These are phyloP conservation scores for Hycleus phaleratus DNA, from an alignment of 1,140 invertebrate species.

Conservation along the genomic window DNA sequence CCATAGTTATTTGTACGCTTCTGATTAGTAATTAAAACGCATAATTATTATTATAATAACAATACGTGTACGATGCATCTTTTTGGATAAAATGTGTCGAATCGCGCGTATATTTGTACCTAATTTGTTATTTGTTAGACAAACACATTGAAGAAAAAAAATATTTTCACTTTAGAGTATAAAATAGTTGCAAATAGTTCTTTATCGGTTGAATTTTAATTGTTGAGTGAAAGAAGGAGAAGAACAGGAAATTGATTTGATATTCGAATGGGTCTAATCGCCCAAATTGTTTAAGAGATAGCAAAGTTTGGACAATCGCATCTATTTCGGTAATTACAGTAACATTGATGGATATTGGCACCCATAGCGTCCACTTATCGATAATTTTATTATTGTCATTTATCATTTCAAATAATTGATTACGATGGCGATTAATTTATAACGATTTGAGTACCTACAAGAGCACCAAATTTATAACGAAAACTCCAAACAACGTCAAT, in stretches of 20 bases:
- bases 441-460: no score
- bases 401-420: no score
- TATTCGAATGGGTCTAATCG: not conserved
- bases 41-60: not conserved
- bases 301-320: no score
- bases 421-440: no score
- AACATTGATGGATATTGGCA: no score
- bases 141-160: not conserved
- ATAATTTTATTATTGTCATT: no score
- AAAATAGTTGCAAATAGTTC: slow-evolving; percentile 12
- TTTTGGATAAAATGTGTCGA: slow-evolving; percentile 4
- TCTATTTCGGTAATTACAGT: no score
- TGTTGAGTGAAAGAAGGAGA: slow-evolving; percentile 1
- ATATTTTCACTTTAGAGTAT: slow-evolving; percentile 24
- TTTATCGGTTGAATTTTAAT: slow-evolving; percentile 11
- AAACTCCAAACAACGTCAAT: no score
- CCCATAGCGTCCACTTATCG: no score
- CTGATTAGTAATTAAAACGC: slow-evolving; percentile 12
- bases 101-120: slow-evolving; percentile 26
- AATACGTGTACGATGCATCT: slow-evolving; percentile 4
- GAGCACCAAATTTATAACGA: no score
- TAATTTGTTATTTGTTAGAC: slow-evolving; percentile 28
- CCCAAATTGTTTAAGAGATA: no score
- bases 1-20: slow-evolving; percentile 10
- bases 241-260: not conserved